Percentiles rank a stretch among this genome's conserved stretches.
These are phyloP conservation scores for Gandaritis pyraliata DNA, from an alignment of 2,888 invertebrate genomes.

Conservation along the genomic window DNA sequence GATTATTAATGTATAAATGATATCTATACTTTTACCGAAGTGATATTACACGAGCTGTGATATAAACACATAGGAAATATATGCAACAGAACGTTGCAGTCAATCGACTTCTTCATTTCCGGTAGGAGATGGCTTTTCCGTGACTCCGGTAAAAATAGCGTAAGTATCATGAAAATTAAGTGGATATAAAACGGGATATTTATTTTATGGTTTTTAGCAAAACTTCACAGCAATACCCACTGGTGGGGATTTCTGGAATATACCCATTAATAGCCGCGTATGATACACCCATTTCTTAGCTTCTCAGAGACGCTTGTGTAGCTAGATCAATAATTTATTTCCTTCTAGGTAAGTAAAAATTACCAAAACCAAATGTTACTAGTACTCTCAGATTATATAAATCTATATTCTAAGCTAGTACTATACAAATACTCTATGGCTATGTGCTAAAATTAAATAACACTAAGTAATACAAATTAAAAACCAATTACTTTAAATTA, in stretches of 20 bases:
- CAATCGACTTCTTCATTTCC: constrained; percentile 50
- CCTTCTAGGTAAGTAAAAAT: no score
- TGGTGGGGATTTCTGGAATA: no score
- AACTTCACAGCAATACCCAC: background rate
- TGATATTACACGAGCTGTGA: background rate
- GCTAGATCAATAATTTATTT: background rate
- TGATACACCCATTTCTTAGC: background rate
- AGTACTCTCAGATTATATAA: no score
- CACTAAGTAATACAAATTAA: no score
- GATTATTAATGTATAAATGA: background rate
- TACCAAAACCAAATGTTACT: no score
- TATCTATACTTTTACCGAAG: background rate
- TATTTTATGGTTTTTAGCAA: constrained; percentile 16
- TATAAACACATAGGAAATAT: constrained; percentile 25
- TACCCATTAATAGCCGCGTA: no score
- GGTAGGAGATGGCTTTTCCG: constrained; percentile 47
- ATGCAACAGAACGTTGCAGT: constrained; percentile 37
- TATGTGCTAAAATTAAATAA: background rate
- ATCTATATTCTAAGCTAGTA: no score
- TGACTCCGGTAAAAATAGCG: constrained; percentile 32
- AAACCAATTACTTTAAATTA: no score
- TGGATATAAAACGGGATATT: constrained; percentile 24
- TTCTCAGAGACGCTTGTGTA: no score
- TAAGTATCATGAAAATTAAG: constrained; percentile 29
- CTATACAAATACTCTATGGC: background rate